Percentiles rank a stretch among this genome's conserved stretches.
phyloP scores from a whole-genome alignment of 2,888 invertebrate genomes.

The Rhingia campestris region DNA sequence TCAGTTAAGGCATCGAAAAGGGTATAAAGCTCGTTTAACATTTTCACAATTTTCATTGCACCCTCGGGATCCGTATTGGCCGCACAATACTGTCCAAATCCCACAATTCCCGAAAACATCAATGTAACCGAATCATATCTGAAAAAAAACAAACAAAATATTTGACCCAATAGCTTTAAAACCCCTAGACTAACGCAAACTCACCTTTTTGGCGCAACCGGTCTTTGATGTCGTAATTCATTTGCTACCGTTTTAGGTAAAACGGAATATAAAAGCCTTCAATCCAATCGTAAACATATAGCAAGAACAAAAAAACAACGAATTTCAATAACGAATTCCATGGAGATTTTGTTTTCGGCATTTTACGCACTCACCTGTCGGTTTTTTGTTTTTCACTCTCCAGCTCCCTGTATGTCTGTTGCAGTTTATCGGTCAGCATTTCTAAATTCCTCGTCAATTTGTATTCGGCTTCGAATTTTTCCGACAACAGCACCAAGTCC shows the following conservation, averaged over 20 bases:
- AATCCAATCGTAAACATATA: slow-evolving; percentile 70
- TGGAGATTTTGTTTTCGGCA: slow-evolving; percentile 50
- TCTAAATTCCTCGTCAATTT: slow-evolving; percentile 96
- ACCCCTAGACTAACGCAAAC: slow-evolving; percentile 37
- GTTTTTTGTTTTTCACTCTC: slow-evolving; percentile 98
- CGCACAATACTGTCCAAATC: slow-evolving; percentile 95
- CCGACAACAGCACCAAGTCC: slow-evolving; percentile 96
- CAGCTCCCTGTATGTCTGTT: slow-evolving; percentile 95
- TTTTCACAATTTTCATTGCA: slow-evolving; percentile 97
- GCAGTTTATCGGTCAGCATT: slow-evolving; percentile 95
- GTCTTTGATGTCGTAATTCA: slow-evolving; percentile 94
- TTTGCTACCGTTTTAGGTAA: slow-evolving; percentile 97
- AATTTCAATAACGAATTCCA: slow-evolving; percentile 70
- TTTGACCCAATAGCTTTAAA: slow-evolving; percentile 34
- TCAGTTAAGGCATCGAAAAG: slow-evolving; percentile 97
- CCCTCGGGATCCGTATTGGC: slow-evolving; percentile 94
- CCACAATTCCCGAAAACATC: slow-evolving; percentile 96
- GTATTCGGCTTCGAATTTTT: slow-evolving; percentile 98
- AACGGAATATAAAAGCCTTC: slow-evolving; percentile 95
- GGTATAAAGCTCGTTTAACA: slow-evolving; percentile 96
- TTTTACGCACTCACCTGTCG: slow-evolving; percentile 87
- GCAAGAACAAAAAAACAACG: slow-evolving; percentile 32
- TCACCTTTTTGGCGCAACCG: slow-evolving; percentile 93
- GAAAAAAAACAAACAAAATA: slow-evolving; percentile 75
- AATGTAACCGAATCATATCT: slow-evolving; percentile 95